A percentile compares a stretch with the other conserved stretches of the same genome.
Evolutionary conservation across 2,888 invertebrate genomes (phyloP).

Genomic region (Pyrrhosoma nymphula): DNA sequence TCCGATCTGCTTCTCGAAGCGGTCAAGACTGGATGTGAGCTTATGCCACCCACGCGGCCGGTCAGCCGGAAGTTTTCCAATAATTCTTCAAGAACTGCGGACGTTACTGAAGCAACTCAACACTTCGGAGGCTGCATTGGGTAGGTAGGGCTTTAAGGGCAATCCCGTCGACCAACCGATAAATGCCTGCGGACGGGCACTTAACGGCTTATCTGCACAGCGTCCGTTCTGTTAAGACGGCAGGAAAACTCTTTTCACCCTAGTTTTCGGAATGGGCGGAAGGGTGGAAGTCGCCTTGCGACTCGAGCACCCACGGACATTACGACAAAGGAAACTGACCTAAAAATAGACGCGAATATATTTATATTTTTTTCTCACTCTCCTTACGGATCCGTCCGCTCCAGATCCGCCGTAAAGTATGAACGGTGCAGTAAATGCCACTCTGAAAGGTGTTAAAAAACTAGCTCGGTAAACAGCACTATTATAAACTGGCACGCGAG

Average conservation of each 20-base stretch:
- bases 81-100: neutral
- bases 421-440: constrained; percentile 11
- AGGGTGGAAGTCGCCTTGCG: neutral
- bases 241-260: neutral
- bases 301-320: neutral
- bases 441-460: neutral
- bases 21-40: neutral
- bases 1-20: neutral
- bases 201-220: neutral
- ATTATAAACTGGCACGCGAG: neutral
- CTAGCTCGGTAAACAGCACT: neutral
- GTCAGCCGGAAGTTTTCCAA: neutral
- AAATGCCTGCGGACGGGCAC: neutral
- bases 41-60: neutral
- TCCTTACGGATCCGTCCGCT: neutral
- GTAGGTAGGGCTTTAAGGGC: neutral
- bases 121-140: neutral
- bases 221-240: neutral
- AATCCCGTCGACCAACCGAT: neutral
- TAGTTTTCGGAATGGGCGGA: neutral
- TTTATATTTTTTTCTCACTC: neutral
- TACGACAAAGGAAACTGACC: constrained; percentile 10
- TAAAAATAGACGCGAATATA: neutral
- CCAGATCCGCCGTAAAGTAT: neutral
- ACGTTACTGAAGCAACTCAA: neutral